Conservation (phyloP, 2,113 vertebrate species). For the Nothocercus nigrocapillus region DNA sequence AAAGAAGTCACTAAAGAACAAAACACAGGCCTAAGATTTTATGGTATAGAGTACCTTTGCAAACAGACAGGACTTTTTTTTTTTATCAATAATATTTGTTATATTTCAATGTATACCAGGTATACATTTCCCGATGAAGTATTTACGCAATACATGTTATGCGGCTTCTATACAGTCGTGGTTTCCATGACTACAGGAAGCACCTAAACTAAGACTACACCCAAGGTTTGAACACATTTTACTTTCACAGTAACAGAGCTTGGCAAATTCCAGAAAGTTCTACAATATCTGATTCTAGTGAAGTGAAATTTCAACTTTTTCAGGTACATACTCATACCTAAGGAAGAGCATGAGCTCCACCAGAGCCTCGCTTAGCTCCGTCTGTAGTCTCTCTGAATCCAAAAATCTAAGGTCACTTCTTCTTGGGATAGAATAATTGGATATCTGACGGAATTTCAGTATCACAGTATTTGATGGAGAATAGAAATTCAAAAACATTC, state of each 20-base stretch:
- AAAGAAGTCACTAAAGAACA: neutral
- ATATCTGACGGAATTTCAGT: neutral
- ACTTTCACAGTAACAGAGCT: neutral
- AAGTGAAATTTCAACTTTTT: neutral
- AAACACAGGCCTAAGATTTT: neutral
- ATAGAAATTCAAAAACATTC: neutral
- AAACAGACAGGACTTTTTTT: neutral
- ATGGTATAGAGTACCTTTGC: neutral
- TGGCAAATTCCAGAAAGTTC: neutral
- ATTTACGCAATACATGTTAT: neutral
- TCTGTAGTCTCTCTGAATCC: neutral
- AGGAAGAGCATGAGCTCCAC: neutral
- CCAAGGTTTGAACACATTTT: neutral
- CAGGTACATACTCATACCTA: neutral
- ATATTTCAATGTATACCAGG: neutral
- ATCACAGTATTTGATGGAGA: neutral
- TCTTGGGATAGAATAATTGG: neutral
- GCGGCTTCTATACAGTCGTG: neutral
- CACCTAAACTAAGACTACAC: neutral
- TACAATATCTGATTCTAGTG: neutral
- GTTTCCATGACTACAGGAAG: neutral
- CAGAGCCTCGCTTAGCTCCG: neutral
- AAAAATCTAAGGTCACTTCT: neutral
- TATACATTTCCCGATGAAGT: neutral
- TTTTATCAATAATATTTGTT: neutral